phyloP scores from a whole-genome alignment of 2,113 vertebrate genomes.

The Hyperoodon ampullatus region DNA sequence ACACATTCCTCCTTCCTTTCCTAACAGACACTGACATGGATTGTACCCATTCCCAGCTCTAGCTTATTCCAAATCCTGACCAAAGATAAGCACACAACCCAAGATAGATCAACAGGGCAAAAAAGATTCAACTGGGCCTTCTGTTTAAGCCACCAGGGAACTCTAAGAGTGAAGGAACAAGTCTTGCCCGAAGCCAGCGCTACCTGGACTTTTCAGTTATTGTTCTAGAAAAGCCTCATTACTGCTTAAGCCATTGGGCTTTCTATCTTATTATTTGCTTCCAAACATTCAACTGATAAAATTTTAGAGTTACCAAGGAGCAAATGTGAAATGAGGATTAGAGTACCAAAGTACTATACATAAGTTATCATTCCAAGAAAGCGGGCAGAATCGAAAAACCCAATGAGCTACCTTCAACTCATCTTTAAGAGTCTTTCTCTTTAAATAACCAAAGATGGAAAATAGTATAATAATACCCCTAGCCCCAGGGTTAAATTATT shows the following conservation, averaged over 20 bases:
- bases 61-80: neutral
- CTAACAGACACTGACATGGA: neutral
- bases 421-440: neutral
- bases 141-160: neutral
- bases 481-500: neutral
- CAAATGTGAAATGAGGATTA: neutral
- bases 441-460: slow-evolving; percentile 15
- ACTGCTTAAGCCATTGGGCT: neutral
- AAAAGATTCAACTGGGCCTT: neutral
- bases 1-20: neutral
- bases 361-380: neutral
- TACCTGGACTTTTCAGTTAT: neutral
- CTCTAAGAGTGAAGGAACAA: neutral
- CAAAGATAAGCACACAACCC: neutral
- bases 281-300: neutral
- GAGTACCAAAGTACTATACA: neutral
- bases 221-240: neutral
- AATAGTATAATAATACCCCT: neutral
- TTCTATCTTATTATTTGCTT: neutral
- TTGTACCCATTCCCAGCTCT: neutral
- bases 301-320: neutral
- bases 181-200: neutral
- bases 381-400: neutral
- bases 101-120: neutral
- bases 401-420: neutral